phyloP scores from a whole-genome alignment of 1,140 invertebrate genomes.

The Scaptomyza hsui region DNA sequence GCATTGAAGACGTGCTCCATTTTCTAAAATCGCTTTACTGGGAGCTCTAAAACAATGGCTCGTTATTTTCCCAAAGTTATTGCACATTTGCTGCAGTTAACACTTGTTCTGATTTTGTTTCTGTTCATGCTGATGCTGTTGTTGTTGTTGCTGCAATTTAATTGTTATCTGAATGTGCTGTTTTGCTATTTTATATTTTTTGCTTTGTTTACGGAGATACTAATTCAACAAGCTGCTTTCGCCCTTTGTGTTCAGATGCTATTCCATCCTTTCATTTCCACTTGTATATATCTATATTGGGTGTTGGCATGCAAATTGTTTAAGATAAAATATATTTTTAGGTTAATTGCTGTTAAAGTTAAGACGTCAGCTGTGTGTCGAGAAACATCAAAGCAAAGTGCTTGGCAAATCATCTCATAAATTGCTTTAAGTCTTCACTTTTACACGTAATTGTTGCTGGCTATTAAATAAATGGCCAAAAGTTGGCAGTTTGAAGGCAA shows the following conservation, averaged over 20 bases:
- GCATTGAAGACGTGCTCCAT: slow-evolving; percentile 48
- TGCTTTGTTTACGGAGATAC: neutral
- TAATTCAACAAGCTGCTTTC: slow-evolving; percentile 2
- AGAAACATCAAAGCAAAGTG: neutral
- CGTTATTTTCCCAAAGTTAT: slow-evolving; percentile 52
- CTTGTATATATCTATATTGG: neutral
- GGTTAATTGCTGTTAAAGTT: neutral
- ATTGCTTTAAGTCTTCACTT: slow-evolving; percentile 46
- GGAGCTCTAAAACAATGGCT: slow-evolving; percentile 60
- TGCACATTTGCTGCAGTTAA: slow-evolving; percentile 72
- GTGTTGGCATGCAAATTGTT: too few species aligned
- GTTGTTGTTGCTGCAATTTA: slow-evolving; percentile 49
- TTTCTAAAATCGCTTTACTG: slow-evolving; percentile 46
- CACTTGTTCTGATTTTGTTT: slow-evolving; percentile 58
- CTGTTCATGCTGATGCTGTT: slow-evolving; percentile 6
- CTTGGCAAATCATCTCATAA: slow-evolving; percentile 13
- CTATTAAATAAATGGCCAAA: slow-evolving; percentile 62
- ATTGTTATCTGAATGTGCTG: slow-evolving; percentile 48
- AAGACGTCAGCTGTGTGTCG: neutral
- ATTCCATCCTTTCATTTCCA: too few species aligned
- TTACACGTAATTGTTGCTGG: slow-evolving; percentile 24
- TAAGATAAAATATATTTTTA: neutral
- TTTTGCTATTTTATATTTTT: slow-evolving; percentile 35
- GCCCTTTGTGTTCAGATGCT: neutral
- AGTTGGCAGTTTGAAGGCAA: slow-evolving; percentile 38